Evolutionary conservation across 2,888 invertebrate species (phyloP).

Genomic region (Myathropa florea): DNA sequence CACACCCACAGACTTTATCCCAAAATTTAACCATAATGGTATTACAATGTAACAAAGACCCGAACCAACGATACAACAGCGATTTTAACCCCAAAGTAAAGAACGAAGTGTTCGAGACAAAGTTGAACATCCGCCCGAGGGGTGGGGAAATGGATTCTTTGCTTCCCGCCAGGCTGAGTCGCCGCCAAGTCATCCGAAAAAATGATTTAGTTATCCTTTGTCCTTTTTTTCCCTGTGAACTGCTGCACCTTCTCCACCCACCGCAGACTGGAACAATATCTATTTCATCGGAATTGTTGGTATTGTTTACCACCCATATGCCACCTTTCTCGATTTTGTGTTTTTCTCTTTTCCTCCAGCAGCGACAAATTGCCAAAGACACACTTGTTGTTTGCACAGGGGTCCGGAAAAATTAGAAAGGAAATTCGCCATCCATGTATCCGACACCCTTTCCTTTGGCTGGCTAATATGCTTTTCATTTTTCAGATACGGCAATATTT

Average conservation of each 20-base stretch:
- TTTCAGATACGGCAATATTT: constrained; percentile 65
- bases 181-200: constrained; percentile 68
- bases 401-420: constrained; percentile 63
- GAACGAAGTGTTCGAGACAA: constrained; percentile 25
- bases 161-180: constrained; percentile 29
- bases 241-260: constrained; percentile 35
- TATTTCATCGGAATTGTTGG: constrained; percentile 64
- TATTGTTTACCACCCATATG: constrained; percentile 70
- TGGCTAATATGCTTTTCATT: constrained; percentile 66
- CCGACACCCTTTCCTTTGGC: constrained; percentile 57
- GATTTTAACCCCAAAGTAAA: constrained; percentile 49
- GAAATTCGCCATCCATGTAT: constrained; percentile 48
- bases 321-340: constrained; percentile 57
- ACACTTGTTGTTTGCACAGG: constrained; percentile 67
- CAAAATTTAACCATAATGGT: constrained; percentile 73
- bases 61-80: constrained; percentile 45
- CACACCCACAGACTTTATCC: constrained; percentile 72
- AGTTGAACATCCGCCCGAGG: constrained; percentile 16
- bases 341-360: background rate
- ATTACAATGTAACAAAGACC: constrained; percentile 67
- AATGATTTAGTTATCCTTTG: constrained; percentile 63
- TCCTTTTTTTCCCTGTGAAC: constrained; percentile 48
- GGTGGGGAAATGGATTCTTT: constrained; percentile 45
- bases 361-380: constrained; percentile 59
- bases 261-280: constrained; percentile 42